Percentiles rank a stretch among this genome's conserved stretches.
Evolutionary conservation across 1,140 invertebrate genomes (phyloP).

Genomic region (Drosophila athabasca): DNA sequence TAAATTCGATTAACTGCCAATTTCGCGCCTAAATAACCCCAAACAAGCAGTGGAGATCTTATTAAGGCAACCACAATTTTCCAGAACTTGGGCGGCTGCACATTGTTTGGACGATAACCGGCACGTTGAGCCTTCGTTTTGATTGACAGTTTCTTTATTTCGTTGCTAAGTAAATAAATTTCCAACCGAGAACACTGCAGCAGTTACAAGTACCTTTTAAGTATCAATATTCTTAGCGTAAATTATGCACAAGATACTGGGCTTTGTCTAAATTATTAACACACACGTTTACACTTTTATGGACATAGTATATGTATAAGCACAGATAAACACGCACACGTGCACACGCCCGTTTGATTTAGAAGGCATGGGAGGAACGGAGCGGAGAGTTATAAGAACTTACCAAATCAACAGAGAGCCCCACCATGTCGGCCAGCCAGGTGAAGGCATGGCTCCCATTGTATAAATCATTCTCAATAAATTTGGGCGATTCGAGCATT

Average conservation of each 20-base stretch:
- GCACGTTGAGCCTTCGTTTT: neutral
- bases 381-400: conserved; percentile 57
- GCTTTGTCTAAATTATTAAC: conserved; percentile 23
- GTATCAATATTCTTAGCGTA: neutral
- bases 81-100: neutral
- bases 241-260: conserved; percentile 13
- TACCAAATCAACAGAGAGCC: conserved; percentile 87
- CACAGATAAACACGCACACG: conserved; percentile 32
- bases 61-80: too few species aligned
- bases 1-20: conserved; percentile 37
- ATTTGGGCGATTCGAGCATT: conserved; percentile 78
- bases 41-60: too few species aligned
- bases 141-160: neutral
- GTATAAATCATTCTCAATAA: conserved; percentile 83
- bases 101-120: neutral
- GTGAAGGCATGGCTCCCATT: conserved; percentile 86
- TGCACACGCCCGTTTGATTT: conserved; percentile 40
- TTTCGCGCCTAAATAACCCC: neutral
- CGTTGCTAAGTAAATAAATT: conserved; percentile 2
- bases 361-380: conserved; percentile 4
- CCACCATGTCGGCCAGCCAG: conserved; percentile 85
- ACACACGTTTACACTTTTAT: conserved; percentile 7
- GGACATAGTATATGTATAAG: neutral
- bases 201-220: too few species aligned
- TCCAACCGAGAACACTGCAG: too few species aligned